Percentiles rank a stretch among this genome's conserved stretches.
Evolutionary conservation across 2,888 invertebrate species (phyloP).

Genomic region (Frankliniella intonsa): DNA sequence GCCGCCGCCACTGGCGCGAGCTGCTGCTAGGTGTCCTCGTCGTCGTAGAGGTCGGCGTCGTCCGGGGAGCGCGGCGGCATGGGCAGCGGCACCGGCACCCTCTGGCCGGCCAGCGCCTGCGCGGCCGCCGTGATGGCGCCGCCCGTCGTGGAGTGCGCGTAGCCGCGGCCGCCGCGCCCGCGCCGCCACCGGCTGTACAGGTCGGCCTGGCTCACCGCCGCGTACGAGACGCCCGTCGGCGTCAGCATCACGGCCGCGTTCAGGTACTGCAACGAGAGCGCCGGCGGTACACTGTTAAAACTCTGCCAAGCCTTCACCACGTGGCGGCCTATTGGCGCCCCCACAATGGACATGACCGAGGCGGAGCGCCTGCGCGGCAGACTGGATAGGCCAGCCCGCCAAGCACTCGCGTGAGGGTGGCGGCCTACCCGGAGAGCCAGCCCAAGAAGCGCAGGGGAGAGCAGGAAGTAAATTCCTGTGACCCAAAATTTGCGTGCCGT

Average conservation of each 20-base stretch:
- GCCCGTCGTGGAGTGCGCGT: constrained; percentile 11
- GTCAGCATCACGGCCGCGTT: constrained; percentile 19
- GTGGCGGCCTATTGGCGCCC: no score
- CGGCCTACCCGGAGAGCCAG: no score
- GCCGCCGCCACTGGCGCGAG: constrained; percentile 13
- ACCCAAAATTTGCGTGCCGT: no score
- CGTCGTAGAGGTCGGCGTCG: neutral
- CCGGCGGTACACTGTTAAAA: neutral
- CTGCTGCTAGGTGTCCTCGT: constrained; percentile 6
- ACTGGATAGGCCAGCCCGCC: no score
- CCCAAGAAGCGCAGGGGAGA: no score
- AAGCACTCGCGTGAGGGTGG: no score
- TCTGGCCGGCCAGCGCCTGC: constrained; percentile 16
- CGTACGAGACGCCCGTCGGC: constrained; percentile 6
- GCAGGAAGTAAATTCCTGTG: no score
- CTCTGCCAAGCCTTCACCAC: no score
- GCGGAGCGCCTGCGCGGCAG: no score
- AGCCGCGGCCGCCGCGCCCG: constrained; percentile 13
- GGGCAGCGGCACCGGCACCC: constrained; percentile 13
- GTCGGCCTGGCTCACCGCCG: constrained; percentile 7
- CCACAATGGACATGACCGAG: no score
- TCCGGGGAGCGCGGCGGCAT: constrained; percentile 8
- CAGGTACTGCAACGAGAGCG: constrained; percentile 2
- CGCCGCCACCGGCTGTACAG: constrained; percentile 22
- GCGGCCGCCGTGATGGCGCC: constrained; percentile 16